phyloP scores from a whole-genome alignment of 2,888 invertebrate genomes.

The Cosmia pyralina region DNA sequence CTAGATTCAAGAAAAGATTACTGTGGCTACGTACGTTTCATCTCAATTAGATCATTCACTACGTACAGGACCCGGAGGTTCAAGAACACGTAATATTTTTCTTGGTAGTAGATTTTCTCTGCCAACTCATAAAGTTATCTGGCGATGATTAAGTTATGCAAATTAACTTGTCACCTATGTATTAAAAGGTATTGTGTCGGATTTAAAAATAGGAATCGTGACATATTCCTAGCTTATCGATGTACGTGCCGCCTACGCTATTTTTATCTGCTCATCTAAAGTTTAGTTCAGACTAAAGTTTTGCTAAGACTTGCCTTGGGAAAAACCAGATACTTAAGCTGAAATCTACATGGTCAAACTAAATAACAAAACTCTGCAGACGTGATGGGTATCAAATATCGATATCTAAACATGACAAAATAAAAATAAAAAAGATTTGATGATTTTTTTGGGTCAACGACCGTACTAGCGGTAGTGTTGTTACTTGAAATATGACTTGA shows the following conservation, averaged over 20 bases:
- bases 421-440: too few species aligned
- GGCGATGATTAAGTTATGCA: constrained; percentile 42
- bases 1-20: neutral
- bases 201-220: constrained; percentile 51
- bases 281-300: neutral
- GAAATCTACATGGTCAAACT: neutral
- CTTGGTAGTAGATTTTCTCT: constrained; percentile 30
- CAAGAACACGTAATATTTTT: constrained; percentile 24
- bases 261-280: constrained; percentile 1
- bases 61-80: constrained; percentile 14
- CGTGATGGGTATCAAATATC: too few species aligned
- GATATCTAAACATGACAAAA: too few species aligned
- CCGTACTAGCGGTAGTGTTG: too few species aligned
- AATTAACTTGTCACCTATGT: constrained; percentile 40
- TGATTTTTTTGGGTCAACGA: too few species aligned
- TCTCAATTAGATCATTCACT: constrained; percentile 9
- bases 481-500: too few species aligned
- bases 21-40: neutral
- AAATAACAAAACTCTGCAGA: too few species aligned
- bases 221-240: constrained; percentile 35
- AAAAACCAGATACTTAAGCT: neutral
- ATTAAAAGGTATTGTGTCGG: constrained; percentile 41
- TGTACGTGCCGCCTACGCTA: constrained; percentile 19
- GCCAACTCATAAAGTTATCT: constrained; percentile 9
- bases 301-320: neutral